Evolutionary conservation across 2,797 vertebrate genomes (phyloP), one percentile per base, ranked within the genome.

Genomic region (Menidia menidia): DNA sequence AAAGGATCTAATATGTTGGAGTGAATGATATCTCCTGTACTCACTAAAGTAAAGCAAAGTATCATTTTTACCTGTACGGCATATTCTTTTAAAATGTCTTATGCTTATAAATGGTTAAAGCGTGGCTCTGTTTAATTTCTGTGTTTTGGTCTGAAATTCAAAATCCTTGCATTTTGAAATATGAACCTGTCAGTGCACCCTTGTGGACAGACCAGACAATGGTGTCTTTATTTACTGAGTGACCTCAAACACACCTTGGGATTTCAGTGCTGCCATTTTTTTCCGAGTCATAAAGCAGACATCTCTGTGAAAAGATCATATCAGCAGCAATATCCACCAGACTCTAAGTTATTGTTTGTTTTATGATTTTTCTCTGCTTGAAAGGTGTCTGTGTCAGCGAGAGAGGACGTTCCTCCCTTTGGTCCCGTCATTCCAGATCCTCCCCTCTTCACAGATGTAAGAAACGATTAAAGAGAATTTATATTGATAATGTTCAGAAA

Each of bases 351-450:
- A 4, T 9, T 43, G 3, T 33, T 25, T 66, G 11, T 6, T 19
- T n/a, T 42, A 11, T 44, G 11, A 19, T 31, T 60, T 30, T 9
- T 4, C 1, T 51, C 33, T 13, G 13, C 59, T 63, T 69, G 32
- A 35, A 73, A 95, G 94, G 89, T 95, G 52, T 93, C 89, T 5
- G 74, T 94, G 32, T 92, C 94, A 43, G 94, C 94, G 73, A 90
- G 94, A 87, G 93, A 95, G 31, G 94, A 95, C 47, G 94, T 95
- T 61, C 94, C 94, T 53, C 90, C 82, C 6, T 95, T 95, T 78
- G 93, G 94, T 67, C 94, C 94, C 0, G 78, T 89, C 12, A 92
- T 95, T 35, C 94, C 94, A 35, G 88, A 91, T 73, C 94, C 94
- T 53, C 92, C 94, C 4, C 57, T 94, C 58, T 95, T 95, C 70